Conservation (phyloP, 2,888 invertebrate species). For the Volucella inflata region DNA sequence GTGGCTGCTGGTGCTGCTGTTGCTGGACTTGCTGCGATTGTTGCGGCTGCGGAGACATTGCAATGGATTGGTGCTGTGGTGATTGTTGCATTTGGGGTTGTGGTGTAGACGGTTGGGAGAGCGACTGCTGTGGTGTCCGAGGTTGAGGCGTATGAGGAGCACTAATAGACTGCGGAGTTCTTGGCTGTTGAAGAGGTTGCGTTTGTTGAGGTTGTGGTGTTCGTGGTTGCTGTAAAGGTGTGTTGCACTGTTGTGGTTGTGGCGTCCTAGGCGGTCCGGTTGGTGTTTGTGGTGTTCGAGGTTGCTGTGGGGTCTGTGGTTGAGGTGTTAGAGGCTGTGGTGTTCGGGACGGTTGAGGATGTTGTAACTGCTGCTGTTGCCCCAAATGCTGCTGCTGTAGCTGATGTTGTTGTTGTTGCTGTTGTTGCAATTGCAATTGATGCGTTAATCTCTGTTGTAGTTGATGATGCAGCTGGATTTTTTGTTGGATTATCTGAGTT, state of each 20-base stretch:
- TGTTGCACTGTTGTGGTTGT: slow-evolving; percentile 78
- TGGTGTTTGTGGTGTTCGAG: slow-evolving; percentile 67
- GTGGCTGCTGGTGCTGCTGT: slow-evolving; percentile 78
- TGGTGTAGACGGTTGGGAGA: slow-evolving; percentile 78
- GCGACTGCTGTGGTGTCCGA: slow-evolving; percentile 68
- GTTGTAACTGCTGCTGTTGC: slow-evolving; percentile 65
- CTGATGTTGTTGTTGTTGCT: slow-evolving; percentile 80
- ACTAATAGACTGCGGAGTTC: slow-evolving; percentile 80
- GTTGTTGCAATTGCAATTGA: slow-evolving; percentile 78
- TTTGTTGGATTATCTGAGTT: slow-evolving; percentile 67
- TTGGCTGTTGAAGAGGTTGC: slow-evolving; percentile 79
- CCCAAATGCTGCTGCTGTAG: slow-evolving; percentile 64
- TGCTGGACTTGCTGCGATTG: slow-evolving; percentile 77
- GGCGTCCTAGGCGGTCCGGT: slow-evolving; percentile 65
- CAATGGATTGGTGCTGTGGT: slow-evolving; percentile 78
- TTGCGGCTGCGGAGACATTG: slow-evolving; percentile 77
- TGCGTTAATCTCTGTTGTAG: slow-evolving; percentile 77
- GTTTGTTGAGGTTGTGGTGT: slow-evolving; percentile 77
- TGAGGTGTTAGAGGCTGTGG: slow-evolving; percentile 64
- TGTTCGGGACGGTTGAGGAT: slow-evolving; percentile 59
- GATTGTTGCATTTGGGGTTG: slow-evolving; percentile 78
- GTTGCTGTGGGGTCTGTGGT: slow-evolving; percentile 61
- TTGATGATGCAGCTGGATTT: slow-evolving; percentile 77
- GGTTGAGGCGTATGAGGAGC: slow-evolving; percentile 79
- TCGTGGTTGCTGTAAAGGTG: slow-evolving; percentile 78